Percentiles rank a stretch among this genome's conserved stretches.
Conservation (phyloP, 2,113 vertebrate genomes). For the Megaceryle torquata region DNA sequence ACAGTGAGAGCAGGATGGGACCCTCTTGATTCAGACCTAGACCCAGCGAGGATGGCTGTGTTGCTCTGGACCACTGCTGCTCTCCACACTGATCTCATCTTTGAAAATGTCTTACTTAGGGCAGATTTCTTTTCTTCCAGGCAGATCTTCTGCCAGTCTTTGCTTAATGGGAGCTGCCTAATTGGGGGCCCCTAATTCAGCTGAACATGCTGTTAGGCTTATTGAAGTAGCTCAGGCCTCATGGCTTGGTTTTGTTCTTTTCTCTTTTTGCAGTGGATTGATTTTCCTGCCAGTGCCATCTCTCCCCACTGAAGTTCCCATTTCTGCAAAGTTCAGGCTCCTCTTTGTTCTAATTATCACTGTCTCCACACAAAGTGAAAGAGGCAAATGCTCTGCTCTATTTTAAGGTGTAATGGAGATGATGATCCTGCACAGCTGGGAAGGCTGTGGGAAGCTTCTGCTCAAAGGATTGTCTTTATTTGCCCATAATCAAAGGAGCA, state of each 20-base stretch:
- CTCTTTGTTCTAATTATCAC: slow-evolving; percentile 54
- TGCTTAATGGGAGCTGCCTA: slow-evolving; percentile 27
- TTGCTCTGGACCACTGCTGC: neutral
- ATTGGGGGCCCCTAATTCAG: neutral
- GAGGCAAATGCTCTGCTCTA: slow-evolving; percentile 12
- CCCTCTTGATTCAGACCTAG: neutral
- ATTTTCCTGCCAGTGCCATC: slow-evolving; percentile 34
- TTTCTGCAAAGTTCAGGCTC: neutral
- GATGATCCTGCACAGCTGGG: slow-evolving; percentile 23
- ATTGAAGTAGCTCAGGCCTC: neutral
- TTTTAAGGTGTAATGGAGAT: slow-evolving; percentile 51
- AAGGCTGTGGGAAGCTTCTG: slow-evolving; percentile 17
- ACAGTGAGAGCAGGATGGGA: neutral
- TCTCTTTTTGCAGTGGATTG: slow-evolving; percentile 14
- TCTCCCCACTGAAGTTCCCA: slow-evolving; percentile 18
- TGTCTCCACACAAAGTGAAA: neutral
- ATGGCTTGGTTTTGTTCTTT: neutral
- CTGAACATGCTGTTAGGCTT: neutral
- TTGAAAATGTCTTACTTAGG: slow-evolving; percentile 26
- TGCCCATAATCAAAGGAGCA: neutral
- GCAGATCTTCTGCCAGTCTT: neutral
- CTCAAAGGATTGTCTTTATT: neutral
- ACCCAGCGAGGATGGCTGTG: neutral
- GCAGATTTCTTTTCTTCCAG: neutral
- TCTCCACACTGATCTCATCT: neutral